Evolutionary conservation across 2,888 invertebrate species (phyloP), one percentile per base, ranked within the genome.

Genomic region (Hemicrepidius hirtus): DNA sequence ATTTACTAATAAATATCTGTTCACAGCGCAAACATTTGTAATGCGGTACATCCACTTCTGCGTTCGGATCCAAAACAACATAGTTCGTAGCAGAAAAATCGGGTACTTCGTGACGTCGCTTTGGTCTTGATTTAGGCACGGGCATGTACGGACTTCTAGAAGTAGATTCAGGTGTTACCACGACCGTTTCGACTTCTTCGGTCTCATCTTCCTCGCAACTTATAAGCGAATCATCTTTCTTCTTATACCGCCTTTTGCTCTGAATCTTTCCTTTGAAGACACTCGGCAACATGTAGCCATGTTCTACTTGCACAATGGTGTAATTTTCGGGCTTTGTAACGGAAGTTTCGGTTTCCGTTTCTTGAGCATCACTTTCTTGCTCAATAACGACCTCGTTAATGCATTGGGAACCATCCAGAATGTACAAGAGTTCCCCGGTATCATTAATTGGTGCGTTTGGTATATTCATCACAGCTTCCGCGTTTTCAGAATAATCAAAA

Each of bases 21-120:
- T 86, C 86, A 76, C 86, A 86, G 6, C 86, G 79, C 68, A 84
- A 74, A 75, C 86, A 86, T 75, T 85, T 86, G 71, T 81, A 86
- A 75, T 85, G 86, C 0, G 81, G 77, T 7, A 83, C 78, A 35
- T 85, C 84, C 0, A 86, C 79, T n/a, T 85, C 85, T 2, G 82
- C 82, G 59, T 81, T 85, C 0, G 86, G 82, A 57, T 80, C 79
- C 13, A 85, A 73, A 64, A 80, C 79, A 20, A 82, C 74, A 68
- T 83, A 86, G 74, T 81, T 83, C 0, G 86, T 81, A 0, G 86
- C 82, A 0, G 86, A 84, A 75, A 86, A 86, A 73, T 86, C 85
- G 0, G 86, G 86, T 28, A 84, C 80, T 68, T 85, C 85, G 73
- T 85, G 85, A 9, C 79, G 75, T 20, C 78, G 79, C 72, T 81